Evolutionary conservation across 2,797 vertebrate species (phyloP), one percentile per base, ranked within the genome.

Genomic region (Crocidura indochinensis): DNA sequence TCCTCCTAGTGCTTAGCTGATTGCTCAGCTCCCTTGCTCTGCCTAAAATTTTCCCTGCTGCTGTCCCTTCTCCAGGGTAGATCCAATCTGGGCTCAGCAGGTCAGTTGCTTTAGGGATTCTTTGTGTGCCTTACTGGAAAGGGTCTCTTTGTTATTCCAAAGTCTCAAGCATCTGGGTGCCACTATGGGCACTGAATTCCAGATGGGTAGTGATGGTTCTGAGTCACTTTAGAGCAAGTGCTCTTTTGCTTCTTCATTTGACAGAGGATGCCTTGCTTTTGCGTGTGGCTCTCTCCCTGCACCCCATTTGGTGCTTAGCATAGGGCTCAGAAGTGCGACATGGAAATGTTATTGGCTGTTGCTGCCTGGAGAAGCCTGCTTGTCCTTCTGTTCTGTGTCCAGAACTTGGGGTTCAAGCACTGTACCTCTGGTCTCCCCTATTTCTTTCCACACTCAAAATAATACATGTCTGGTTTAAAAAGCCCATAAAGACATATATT

Each of bases 361-460:
- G 17, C 56, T 20, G 20, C 17, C 6, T 17, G 56, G 6, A 5
- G 19, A 60, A 8, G 56, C 56, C 17, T 51, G 51, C 51, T 51
- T 51, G 17, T 8, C 14, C 56, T 15, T 6, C 56, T 60, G 17
- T 60, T 19, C 17, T 6, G 19, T 15, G 56, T 5, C 4, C 56
- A 60, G 56, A 20, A 60, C 20, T 19, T 20, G 56, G 56, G 12
- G 56, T 20, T 60, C 17, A 20, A 60, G 56, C 56, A 4, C 56
- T 20, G 15, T 20, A 60, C 56, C 56, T 1, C 56, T 20, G 17
- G 17, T 20, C 71, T 71, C 22, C 38, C n/a, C 9, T 46, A 77
- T 82, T 68, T 47, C 44, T 86, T 72, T 47, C 29, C 90, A 81
- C 19, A 10, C 24, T 91, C 81, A 29, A 71, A 51, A 38, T 38